phyloP scores from a whole-genome alignment of 2,113 vertebrate genomes.

The Cynopterus brachyotis region DNA sequence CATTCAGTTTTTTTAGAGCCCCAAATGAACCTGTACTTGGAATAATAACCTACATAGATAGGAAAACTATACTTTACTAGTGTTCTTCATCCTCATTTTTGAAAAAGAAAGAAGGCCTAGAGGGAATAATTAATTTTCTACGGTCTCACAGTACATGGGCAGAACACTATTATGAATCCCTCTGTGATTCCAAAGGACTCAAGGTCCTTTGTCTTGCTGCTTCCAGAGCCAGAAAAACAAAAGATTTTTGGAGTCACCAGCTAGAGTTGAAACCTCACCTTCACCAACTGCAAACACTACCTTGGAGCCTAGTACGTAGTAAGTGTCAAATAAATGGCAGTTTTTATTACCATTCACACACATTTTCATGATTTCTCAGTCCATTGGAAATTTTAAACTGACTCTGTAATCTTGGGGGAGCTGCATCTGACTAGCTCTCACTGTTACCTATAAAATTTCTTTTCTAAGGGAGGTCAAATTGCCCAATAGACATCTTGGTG shows the following conservation, averaged over 20 bases:
- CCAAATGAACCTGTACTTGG: neutral
- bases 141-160: neutral
- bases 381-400: neutral
- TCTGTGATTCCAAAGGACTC: neutral
- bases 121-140: neutral
- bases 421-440: neutral
- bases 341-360: neutral
- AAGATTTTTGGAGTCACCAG: neutral
- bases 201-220: neutral
- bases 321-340: neutral
- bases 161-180: too few species aligned
- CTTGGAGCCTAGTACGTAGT: neutral
- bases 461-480: neutral
- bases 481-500: neutral
- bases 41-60: neutral
- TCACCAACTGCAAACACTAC: neutral
- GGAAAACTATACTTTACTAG: neutral
- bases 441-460: neutral
- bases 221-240: neutral
- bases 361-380: neutral
- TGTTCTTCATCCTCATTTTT: neutral
- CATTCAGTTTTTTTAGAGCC: neutral
- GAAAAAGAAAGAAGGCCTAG: neutral
- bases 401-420: neutral
- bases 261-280: neutral